These are phyloP conservation scores for Carassius gibelio DNA, from an alignment of 2,113 vertebrate genomes.

Conservation along the genomic window DNA sequence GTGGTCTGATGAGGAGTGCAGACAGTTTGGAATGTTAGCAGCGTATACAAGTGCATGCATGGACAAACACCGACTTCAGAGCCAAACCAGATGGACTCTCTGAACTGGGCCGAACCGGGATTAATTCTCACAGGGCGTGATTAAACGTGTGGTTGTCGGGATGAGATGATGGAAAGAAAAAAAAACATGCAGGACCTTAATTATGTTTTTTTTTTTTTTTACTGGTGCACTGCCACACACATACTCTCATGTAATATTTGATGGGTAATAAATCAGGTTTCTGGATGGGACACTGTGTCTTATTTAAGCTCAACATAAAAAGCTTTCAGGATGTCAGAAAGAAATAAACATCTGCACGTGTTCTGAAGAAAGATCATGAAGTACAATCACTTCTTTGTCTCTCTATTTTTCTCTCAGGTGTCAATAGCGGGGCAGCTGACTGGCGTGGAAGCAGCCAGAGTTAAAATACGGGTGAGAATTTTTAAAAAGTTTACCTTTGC, in stretches of 20 bases:
- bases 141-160: slow-evolving; percentile 8
- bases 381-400: slow-evolving; percentile 29
- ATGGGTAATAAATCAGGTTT: slow-evolving; percentile 18
- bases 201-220: not conserved
- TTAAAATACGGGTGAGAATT: slow-evolving; percentile 91
- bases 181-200: not conserved
- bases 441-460: slow-evolving; percentile 94
- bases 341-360: slow-evolving; percentile 14
- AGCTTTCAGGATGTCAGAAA: slow-evolving; percentile 7
- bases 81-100: slow-evolving; percentile 31
- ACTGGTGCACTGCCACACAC: not conserved
- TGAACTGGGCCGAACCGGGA: not conserved
- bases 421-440: slow-evolving; percentile 96
- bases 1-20: not conserved
- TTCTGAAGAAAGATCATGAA: not conserved
- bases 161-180: slow-evolving; percentile 13
- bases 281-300: not conserved
- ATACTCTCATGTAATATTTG: slow-evolving; percentile 1
- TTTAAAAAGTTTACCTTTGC: not conserved
- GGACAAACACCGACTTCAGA: slow-evolving; percentile 5
- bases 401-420: slow-evolving; percentile 79
- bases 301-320: not conserved
- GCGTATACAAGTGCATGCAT: not conserved
- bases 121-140: not conserved
- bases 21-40: slow-evolving; percentile 19